These are phyloP conservation scores for Acanthoscelides obtectus DNA, from an alignment of 2,888 invertebrate species.

Conservation along the genomic window DNA sequence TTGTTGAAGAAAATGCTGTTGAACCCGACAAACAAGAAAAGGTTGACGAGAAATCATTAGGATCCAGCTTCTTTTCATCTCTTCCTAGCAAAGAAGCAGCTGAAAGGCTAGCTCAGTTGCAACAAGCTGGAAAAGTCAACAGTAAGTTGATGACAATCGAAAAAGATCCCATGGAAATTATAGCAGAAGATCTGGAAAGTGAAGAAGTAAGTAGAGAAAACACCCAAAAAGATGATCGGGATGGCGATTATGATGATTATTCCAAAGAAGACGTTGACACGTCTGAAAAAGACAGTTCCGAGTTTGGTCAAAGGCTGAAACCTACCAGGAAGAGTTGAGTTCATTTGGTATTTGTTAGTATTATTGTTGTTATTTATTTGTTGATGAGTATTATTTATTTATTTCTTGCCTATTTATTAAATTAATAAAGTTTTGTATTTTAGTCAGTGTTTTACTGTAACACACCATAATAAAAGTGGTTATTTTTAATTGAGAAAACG, in stretches of 20 bases:
- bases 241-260: slow-evolving; percentile 31
- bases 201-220: slow-evolving; percentile 23
- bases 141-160: slow-evolving; percentile 41
- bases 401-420: slow-evolving; percentile 20
- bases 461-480: too few relatives aligned
- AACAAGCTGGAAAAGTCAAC: slow-evolving; percentile 54
- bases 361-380: slow-evolving; percentile 11
- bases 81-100: slow-evolving; percentile 60
- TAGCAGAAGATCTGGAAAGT: slow-evolving; percentile 10
- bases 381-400: slow-evolving; percentile 20
- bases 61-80: slow-evolving; percentile 52
- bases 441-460: neutral
- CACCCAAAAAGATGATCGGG: slow-evolving; percentile 18
- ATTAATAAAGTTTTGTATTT: neutral
- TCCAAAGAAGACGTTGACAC: slow-evolving; percentile 19
- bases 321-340: slow-evolving; percentile 24
- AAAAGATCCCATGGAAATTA: slow-evolving; percentile 51
- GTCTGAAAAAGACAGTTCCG: slow-evolving; percentile 12
- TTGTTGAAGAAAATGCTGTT: slow-evolving; percentile 4
- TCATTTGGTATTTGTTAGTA: slow-evolving; percentile 5
- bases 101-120: slow-evolving; percentile 56
- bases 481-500: too few relatives aligned
- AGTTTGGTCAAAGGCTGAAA: slow-evolving; percentile 32
- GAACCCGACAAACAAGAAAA: slow-evolving; percentile 3
- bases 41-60: slow-evolving; percentile 40